Conservation (phyloP, 2,888 invertebrate species). For the Chorisops tibialis region DNA sequence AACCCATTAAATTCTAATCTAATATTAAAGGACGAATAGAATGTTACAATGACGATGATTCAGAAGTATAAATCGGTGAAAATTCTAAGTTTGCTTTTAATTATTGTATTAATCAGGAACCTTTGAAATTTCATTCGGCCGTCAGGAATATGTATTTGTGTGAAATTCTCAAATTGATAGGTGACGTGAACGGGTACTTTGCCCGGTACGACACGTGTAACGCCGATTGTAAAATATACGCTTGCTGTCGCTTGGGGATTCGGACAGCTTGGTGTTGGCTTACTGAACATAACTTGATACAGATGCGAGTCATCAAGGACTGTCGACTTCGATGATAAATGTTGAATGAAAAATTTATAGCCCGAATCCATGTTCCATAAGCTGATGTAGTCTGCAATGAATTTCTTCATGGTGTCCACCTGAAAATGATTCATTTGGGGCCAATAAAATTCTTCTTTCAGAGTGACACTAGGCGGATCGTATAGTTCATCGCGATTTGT, state of each 20-base stretch:
- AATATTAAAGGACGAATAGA: too few relatives aligned
- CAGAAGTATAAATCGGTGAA: constrained; percentile 26
- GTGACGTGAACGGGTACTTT: constrained; percentile 24
- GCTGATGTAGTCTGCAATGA: constrained; percentile 37
- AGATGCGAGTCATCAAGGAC: constrained; percentile 41
- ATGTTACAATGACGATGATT: too few relatives aligned
- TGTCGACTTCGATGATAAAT: constrained; percentile 35
- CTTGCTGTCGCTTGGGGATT: constrained; percentile 53
- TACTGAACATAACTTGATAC: constrained; percentile 50
- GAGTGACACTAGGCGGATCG: not conserved
- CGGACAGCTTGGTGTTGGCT: constrained; percentile 51
- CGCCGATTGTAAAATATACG: constrained; percentile 50
- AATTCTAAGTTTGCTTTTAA: constrained; percentile 16
- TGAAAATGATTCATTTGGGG: constrained; percentile 39
- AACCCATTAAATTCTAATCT: too few relatives aligned
- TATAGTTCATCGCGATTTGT: not conserved
- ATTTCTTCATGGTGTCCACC: constrained; percentile 33
- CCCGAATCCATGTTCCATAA: constrained; percentile 39
- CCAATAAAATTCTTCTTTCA: constrained; percentile 29
- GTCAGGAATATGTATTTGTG: constrained; percentile 18
- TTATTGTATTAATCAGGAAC: constrained; percentile 12
- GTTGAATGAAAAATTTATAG: constrained; percentile 40
- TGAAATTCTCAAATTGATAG: constrained; percentile 30
- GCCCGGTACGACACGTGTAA: constrained; percentile 30
- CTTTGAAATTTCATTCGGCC: constrained; percentile 20